Conservation (phyloP, 2,113 vertebrate genomes). For the Dipodomys ordii region DNA sequence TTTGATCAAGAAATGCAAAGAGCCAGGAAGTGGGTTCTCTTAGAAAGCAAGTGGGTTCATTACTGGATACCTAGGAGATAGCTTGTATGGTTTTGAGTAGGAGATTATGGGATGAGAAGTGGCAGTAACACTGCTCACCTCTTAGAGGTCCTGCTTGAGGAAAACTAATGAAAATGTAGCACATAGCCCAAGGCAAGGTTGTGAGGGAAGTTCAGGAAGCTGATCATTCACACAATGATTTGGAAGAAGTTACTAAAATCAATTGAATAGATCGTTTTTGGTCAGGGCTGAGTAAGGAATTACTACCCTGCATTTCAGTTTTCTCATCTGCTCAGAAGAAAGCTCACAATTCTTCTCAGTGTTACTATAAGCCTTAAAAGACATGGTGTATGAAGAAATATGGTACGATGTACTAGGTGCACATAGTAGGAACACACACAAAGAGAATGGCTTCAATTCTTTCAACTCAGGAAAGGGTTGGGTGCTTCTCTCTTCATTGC, state of each 20-base stretch:
- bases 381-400: neutral
- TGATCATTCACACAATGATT: neutral
- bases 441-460: neutral
- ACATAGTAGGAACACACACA: neutral
- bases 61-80: neutral
- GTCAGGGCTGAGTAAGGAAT: neutral
- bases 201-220: neutral
- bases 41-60: neutral
- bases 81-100: neutral
- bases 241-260: neutral
- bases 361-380: neutral
- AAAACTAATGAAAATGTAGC: neutral
- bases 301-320: neutral
- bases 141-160: neutral
- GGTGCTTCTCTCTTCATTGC: neutral
- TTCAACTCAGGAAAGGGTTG: neutral
- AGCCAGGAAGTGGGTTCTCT: neutral
- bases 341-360: neutral
- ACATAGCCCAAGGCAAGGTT: fast-evolving
- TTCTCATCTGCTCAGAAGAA: neutral
- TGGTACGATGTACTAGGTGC: neutral
- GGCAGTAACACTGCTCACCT: neutral
- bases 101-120: neutral
- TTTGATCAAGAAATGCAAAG: neutral
- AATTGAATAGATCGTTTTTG: neutral